phyloP scores from a whole-genome alignment of 2,113 vertebrate species.

The Crotalus tigris region DNA sequence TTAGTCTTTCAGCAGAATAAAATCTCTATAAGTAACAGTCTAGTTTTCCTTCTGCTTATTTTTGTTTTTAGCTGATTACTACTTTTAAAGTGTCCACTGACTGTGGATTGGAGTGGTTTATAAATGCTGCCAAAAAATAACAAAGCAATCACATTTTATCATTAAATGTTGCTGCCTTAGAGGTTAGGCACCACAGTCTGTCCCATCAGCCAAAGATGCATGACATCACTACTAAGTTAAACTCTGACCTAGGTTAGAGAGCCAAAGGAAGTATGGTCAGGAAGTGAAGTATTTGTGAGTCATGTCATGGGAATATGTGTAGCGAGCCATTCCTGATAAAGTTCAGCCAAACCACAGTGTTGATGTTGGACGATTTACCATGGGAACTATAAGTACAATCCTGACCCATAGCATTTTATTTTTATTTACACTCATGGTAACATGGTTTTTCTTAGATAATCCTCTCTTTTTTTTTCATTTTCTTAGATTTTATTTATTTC shows the following conservation, averaged over 20 bases:
- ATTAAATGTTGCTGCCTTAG: background rate
- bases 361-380: constrained; percentile 72
- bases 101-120: background rate
- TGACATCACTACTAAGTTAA: constrained; percentile 54
- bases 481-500: constrained; percentile 54
- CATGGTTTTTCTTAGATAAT: constrained; percentile 33
- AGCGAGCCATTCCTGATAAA: constrained; percentile 62
- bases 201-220: constrained; percentile 14
- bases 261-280: constrained; percentile 65
- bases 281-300: constrained; percentile 70
- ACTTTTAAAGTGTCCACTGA: background rate
- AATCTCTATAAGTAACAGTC: background rate
- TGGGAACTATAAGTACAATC: constrained; percentile 65
- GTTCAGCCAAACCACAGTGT: constrained; percentile 66
- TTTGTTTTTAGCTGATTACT: background rate
- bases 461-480: constrained; percentile 38
- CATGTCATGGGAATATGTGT: constrained; percentile 63
- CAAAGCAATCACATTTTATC: constrained; percentile 17
- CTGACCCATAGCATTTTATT: constrained; percentile 55
- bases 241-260: constrained; percentile 43
- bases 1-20: background rate
- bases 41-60: background rate
- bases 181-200: background rate
- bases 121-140: background rate
- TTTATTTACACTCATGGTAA: constrained; percentile 60